Percentiles rank a stretch among this genome's conserved stretches.
Evolutionary conservation across 2,113 vertebrate genomes (phyloP).

Genomic region (Lates calcarifer): DNA sequence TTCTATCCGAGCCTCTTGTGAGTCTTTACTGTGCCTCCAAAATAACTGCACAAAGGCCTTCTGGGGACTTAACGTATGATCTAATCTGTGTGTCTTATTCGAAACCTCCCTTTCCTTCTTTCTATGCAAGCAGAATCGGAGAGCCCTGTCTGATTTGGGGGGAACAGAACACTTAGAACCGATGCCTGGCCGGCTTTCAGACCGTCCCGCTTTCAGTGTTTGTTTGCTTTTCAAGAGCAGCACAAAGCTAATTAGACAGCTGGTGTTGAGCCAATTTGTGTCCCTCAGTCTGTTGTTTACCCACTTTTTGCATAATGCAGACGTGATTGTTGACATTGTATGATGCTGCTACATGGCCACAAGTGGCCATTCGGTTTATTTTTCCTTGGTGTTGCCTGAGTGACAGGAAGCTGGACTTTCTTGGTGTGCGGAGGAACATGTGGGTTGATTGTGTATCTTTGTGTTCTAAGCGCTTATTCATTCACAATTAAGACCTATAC

Average conservation of each 20-base stretch:
- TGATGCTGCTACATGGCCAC: slow-evolving; percentile 63
- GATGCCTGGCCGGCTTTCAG: slow-evolving; percentile 76
- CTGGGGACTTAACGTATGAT: slow-evolving; percentile 70
- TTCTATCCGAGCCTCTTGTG: slow-evolving; percentile 68
- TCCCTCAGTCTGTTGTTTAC: slow-evolving; percentile 83
- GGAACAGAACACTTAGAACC: slow-evolving; percentile 68
- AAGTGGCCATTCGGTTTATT: slow-evolving; percentile 77
- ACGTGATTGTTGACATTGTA: slow-evolving; percentile 77
- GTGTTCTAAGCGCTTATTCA: slow-evolving; percentile 29
- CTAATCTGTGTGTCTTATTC: slow-evolving; percentile 71
- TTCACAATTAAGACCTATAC: slow-evolving; percentile 45
- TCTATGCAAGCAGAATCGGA: slow-evolving; percentile 56
- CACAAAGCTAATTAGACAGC: slow-evolving; percentile 86
- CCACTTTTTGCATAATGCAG: slow-evolving; percentile 81
- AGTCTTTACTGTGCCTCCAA: slow-evolving; percentile 74
- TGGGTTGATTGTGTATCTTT: slow-evolving; percentile 44
- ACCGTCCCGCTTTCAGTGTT: slow-evolving; percentile 70
- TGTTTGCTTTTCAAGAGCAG: slow-evolving; percentile 84
- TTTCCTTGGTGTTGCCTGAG: slow-evolving; percentile 31
- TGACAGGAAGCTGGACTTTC: slow-evolving; percentile 25
- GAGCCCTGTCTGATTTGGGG: slow-evolving; percentile 70
- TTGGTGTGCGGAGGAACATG: not conserved
- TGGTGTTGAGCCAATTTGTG: slow-evolving; percentile 82
- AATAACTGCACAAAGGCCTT: slow-evolving; percentile 65
- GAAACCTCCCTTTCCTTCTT: slow-evolving; percentile 47